phyloP scores from a whole-genome alignment of 1,140 invertebrate species.

The Drosophila subpulchrella region DNA sequence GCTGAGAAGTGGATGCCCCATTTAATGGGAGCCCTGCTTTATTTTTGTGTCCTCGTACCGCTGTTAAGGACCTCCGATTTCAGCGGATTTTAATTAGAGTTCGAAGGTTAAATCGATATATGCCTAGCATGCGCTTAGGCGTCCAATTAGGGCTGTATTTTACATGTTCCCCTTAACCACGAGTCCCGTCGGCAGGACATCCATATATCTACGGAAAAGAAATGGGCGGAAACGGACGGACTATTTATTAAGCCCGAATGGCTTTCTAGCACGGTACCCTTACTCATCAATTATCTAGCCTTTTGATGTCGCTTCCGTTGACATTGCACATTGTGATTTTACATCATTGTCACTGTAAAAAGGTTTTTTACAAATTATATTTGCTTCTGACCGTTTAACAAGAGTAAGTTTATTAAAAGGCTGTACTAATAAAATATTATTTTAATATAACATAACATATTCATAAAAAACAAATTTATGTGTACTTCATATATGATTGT shows the following conservation, averaged over 20 bases:
- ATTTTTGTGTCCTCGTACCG: conserved; percentile 9
- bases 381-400: too few relatives aligned
- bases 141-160: conserved; percentile 42
- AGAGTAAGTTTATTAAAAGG: too few relatives aligned
- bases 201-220: neutral
- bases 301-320: neutral
- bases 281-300: conserved; percentile 41
- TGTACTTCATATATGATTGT: too few relatives aligned
- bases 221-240: neutral
- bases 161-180: conserved; percentile 33
- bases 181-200: conserved; percentile 16
- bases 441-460: too few relatives aligned
- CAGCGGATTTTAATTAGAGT: conserved; percentile 63
- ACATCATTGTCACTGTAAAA: too few relatives aligned
- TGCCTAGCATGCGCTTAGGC: conserved; percentile 26
- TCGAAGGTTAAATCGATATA: conserved; percentile 34
- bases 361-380: too few relatives aligned
- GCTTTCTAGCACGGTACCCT: conserved; percentile 30
- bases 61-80: conserved; percentile 30
- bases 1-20: conserved; percentile 15
- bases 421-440: too few relatives aligned
- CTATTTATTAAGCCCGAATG: conserved; percentile 22
- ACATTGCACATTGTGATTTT: too few relatives aligned
- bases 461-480: too few relatives aligned
- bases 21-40: conserved; percentile 9